Evolutionary conservation across 1,140 invertebrate species (phyloP), one percentile per base, ranked within the genome.

Genomic region (Physella acuta): DNA sequence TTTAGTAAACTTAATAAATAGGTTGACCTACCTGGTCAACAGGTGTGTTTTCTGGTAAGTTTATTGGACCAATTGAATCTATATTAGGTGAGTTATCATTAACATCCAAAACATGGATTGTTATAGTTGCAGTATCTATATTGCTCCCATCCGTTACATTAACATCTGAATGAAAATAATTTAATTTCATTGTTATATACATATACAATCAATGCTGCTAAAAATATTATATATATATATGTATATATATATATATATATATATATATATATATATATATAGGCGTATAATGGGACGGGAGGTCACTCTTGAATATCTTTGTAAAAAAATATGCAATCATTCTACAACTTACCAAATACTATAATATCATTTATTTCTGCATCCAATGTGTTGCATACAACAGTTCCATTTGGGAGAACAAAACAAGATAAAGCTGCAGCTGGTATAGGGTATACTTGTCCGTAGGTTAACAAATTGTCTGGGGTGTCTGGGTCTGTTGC

Each of bases 41-140:
- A 20, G 30, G 36, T 24, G 66, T 34, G 63, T 78, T 75, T 24
- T 73, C 71, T 4, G 55, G 37, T 17, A 75, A 60, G 5, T n/a
- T 24, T 1, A 74, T 37, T 24, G n/a, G 11, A 26, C 4, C 16
- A 8, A 11, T 8, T 44, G 20, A 20, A 44, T 11, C 39, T 34
- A 14, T n/a, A 69, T 14, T 17, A 24, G 75, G 75, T 17, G 17
- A 5, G 58, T 78, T 74, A 44, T 78, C 76, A 67, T 78, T 78
- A 4, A 68, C 53, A 37, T 78, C 76, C 34, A 53, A 55, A 28
- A 78, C 51, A 28, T 60, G 63, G 20, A 78, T 26, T 24, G 51
- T 55, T 28, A 75, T 24, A n/a, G 36, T 3, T 30, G 72, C 70
- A 31, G 26, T 63, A 56, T 51, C 62, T 0, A 14, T 17, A 37